Evolutionary conservation across 2,797 vertebrate genomes (phyloP).

Genomic region (Aythya fuligula): DNA sequence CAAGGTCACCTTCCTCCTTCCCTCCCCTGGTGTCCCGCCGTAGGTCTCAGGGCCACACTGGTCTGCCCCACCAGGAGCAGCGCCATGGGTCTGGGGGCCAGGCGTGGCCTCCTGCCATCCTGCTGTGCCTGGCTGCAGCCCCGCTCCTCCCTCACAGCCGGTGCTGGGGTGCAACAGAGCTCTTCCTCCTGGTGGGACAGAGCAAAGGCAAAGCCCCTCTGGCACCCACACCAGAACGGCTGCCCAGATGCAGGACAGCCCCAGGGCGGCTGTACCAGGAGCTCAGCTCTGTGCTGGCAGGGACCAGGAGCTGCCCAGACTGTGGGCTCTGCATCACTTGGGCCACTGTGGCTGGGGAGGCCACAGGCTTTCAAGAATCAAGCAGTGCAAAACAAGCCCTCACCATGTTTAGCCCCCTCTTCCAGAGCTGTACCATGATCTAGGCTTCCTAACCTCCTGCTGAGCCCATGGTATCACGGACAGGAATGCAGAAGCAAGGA

Average conservation of each 20-base stretch:
- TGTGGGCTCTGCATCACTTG: neutral
- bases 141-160: neutral
- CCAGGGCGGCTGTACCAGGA: rapidly evolving
- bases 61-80: neutral
- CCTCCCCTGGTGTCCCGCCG: rapidly evolving
- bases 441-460: neutral
- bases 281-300: neutral
- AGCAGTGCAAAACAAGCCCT: neutral
- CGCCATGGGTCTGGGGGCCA: rapidly evolving
- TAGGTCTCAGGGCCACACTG: neutral
- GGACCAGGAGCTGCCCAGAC: neutral
- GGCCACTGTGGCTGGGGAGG: rapidly evolving
- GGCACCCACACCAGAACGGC: neutral
- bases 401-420: neutral
- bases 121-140: neutral
- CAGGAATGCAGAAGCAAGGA: neutral
- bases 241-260: neutral
- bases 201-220: neutral
- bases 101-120: neutral
- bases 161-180: neutral
- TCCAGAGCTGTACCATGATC: neutral
- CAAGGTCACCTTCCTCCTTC: neutral
- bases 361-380: neutral
- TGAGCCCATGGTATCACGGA: neutral
- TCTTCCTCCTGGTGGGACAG: slow-evolving; percentile 32